phyloP scores from a whole-genome alignment of 2,113 vertebrate species.

The Suricata suricatta region DNA sequence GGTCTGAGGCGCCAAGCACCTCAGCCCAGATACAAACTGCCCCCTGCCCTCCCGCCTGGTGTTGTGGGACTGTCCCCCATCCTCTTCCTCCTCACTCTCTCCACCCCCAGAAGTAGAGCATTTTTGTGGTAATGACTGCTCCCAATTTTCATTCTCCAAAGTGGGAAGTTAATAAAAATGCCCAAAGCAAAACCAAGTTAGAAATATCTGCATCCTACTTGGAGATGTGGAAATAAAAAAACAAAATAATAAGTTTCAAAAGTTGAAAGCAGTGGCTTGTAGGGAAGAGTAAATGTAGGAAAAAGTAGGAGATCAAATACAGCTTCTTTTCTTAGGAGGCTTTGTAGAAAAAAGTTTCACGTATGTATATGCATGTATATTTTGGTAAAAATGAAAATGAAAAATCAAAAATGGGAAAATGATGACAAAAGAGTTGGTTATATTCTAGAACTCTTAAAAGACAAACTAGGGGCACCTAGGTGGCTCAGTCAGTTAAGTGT shows the following conservation, averaged over 20 bases:
- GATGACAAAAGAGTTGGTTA: neutral
- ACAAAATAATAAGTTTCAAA: neutral
- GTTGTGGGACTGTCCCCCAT: conserved; percentile 89
- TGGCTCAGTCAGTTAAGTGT: too few relatives aligned
- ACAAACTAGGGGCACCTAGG: neutral
- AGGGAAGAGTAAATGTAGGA: neutral
- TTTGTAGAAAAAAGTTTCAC: neutral
- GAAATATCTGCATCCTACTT: neutral
- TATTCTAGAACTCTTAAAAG: neutral
- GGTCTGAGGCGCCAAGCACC: conserved; percentile 61
- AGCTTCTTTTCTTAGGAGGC: neutral
- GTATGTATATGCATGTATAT: neutral
- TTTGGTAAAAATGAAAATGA: neutral
- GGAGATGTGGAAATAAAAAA: neutral
- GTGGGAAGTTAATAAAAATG: neutral
- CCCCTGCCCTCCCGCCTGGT: conserved; percentile 85
- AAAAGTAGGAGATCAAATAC: neutral
- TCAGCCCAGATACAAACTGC: conserved; percentile 68
- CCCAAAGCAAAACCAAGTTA: neutral
- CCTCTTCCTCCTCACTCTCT: conserved; percentile 64
- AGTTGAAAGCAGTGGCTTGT: neutral
- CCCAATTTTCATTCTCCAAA: neutral
- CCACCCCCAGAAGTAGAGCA: conserved; percentile 55
- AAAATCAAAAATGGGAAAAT: neutral
- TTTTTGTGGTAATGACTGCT: neutral